Evolutionary conservation across 37 sponge, comb jelly and placozoan genomes (phyloP), one percentile per base, ranked within the genome.

Genomic region (Aplysina aerophoba): DNA sequence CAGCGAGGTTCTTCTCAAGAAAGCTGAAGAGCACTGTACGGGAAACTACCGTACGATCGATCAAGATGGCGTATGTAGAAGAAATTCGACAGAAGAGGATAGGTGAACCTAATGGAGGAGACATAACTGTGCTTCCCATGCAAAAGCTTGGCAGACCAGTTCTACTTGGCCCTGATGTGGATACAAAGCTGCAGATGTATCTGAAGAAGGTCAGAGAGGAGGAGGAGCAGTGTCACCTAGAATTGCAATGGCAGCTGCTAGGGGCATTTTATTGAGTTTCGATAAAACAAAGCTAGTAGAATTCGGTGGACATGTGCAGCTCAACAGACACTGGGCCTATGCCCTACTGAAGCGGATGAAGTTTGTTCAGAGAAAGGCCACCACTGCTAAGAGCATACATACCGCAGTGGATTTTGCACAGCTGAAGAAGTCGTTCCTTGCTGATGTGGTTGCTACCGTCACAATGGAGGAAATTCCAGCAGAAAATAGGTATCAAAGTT

Each of bases 171-270:
- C n/a, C 40, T 0, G 35, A 73, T 44, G 5, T 85, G 2, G 85
- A 85, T 36, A 37, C 33, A 0, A 85, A 28, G 62, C 75, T 79
- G 6, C 55, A 56, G 31, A 38, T 31, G 80, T 79, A 79, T 28
- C 80, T 79, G 25, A 79, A 79, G 80, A 87, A 83, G 63, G 81
- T 91, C 24, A 40, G 88, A 38, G 82, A 83, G 73, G 21, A 56
- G 88, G 88, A 11, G 87, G 87, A 80, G 79, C 53, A 53, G 84
- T 89, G 39, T 85, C 89, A 28, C 21, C 85, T 59, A 81, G 66
- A 55, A 79, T 83, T 69, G 88, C 53, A 44, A 81, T 87, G 50
- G 92, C 85, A 35, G 88, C 88, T 28, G 92, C 92, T 12, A 20
- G 59, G 25, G 92, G 83, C 19, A 86, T 86, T 75, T 5, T 86